These are phyloP conservation scores for Drosophila lini DNA, from an alignment of 1,140 invertebrate species.

Conservation along the genomic window DNA sequence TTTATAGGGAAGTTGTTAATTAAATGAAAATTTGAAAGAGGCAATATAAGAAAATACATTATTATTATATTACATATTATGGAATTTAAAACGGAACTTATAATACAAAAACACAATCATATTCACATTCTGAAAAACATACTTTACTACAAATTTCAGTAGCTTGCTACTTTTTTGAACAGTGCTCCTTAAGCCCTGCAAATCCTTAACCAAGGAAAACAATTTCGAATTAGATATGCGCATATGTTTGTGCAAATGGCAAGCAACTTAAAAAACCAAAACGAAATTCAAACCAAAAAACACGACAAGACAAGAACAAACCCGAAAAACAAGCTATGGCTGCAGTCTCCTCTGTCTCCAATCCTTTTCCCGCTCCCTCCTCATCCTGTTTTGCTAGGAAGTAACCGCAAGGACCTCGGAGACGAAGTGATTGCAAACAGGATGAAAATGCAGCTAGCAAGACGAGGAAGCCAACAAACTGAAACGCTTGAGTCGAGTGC, in stretches of 20 bases:
- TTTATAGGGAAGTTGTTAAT: neutral
- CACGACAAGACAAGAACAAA: slow-evolving; percentile 26
- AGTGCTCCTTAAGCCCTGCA: slow-evolving; percentile 40
- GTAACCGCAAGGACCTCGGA: slow-evolving; percentile 61
- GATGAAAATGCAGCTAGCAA: slow-evolving; percentile 67
- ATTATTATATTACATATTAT: too few relatives aligned
- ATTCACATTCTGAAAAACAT: too few relatives aligned
- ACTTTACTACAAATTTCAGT: neutral
- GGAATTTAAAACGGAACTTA: too few relatives aligned
- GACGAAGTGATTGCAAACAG: slow-evolving; percentile 74
- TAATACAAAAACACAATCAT: too few relatives aligned
- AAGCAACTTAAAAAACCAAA: slow-evolving; percentile 51
- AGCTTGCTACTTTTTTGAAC: neutral
- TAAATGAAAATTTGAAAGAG: too few relatives aligned
- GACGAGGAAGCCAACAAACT: slow-evolving; percentile 73
- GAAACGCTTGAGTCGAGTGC: slow-evolving; percentile 32
- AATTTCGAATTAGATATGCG: slow-evolving; percentile 77
- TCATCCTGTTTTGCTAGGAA: neutral
- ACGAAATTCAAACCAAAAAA: slow-evolving; percentile 9
- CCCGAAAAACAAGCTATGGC: slow-evolving; percentile 34
- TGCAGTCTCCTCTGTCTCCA: slow-evolving; percentile 9
- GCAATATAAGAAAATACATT: too few relatives aligned
- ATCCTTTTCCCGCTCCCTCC: slow-evolving; percentile 1
- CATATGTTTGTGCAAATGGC: slow-evolving; percentile 74
- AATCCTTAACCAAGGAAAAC: slow-evolving; percentile 64